Conservation (phyloP, 2,113 vertebrate genomes). For the Cyanoliseus patagonus region DNA sequence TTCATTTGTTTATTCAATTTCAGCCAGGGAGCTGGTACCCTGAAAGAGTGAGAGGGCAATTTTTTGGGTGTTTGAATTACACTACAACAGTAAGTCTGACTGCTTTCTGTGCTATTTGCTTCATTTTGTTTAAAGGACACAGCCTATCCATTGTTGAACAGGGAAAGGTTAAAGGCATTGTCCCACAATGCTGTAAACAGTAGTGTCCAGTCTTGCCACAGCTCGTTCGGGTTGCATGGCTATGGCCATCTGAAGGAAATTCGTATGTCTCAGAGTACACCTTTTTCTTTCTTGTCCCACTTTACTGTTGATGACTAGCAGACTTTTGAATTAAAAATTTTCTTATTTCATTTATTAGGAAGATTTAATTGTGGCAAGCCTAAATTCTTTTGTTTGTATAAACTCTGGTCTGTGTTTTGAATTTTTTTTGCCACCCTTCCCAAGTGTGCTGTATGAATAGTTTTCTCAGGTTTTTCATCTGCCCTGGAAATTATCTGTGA, state of each 20-base stretch:
- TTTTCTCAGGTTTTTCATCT: not conserved
- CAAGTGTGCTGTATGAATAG: not conserved
- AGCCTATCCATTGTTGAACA: not conserved
- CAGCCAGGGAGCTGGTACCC: not conserved
- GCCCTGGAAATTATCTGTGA: not conserved
- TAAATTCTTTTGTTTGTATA: not conserved
- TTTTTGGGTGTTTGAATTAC: not conserved
- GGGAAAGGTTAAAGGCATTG: not conserved
- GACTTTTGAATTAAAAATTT: not conserved
- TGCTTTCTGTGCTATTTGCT: not conserved
- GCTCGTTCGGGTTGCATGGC: not conserved
- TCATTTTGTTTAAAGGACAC: not conserved
- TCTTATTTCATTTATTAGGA: not conserved
- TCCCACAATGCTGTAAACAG: fast-evolving
- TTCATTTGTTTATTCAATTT: not conserved
- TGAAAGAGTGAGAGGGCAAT: not conserved
- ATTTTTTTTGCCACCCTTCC: not conserved
- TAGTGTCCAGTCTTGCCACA: not conserved
- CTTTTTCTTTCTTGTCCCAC: not conserved
- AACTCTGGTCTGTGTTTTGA: not conserved
- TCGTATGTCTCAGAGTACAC: not conserved
- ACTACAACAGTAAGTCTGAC: not conserved
- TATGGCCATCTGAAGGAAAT: not conserved
- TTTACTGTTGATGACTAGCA: not conserved
- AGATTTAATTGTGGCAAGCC: not conserved